Percentiles rank a stretch among this genome's conserved stretches.
Evolutionary conservation across 2,888 invertebrate species (phyloP).

Genomic region (Coremacera marginata): DNA sequence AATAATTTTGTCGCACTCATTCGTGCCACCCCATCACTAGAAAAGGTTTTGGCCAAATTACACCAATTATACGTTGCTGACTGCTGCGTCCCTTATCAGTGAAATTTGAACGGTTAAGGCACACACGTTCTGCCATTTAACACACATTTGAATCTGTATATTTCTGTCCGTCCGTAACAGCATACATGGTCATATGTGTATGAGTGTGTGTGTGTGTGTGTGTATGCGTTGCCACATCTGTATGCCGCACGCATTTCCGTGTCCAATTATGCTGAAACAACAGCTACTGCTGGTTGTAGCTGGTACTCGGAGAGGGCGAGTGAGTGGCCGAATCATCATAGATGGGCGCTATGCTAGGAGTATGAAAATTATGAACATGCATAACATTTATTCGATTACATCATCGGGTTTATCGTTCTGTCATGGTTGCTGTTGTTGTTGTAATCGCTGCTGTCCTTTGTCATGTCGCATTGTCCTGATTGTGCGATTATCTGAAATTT

Average conservation of each 20-base stretch:
- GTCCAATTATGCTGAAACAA: constrained; percentile 20
- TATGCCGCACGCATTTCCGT: constrained; percentile 4
- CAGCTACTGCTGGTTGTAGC: not conserved
- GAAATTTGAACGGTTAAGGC: not conserved
- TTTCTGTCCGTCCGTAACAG: not conserved
- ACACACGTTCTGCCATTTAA: constrained; percentile 25
- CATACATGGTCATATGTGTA: too few relatives aligned
- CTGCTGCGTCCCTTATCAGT: constrained; percentile 1
- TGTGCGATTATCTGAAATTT: constrained; percentile 29
- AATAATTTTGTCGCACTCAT: not conserved
- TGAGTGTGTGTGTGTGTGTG: too few relatives aligned
- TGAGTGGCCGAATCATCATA: not conserved
- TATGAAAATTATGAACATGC: constrained; percentile 19
- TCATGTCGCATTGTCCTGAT: constrained; percentile 6
- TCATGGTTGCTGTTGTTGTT: not conserved
- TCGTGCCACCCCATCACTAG: not conserved
- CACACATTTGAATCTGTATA: constrained; percentile 18
- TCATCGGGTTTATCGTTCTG: constrained; percentile 18
- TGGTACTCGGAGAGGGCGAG: not conserved
- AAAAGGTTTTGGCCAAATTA: not conserved
- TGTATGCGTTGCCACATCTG: not conserved
- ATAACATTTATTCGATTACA: constrained; percentile 33
- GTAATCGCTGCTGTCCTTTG: not conserved
- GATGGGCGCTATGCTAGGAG: not conserved
- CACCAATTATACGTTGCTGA: constrained; percentile 1